Evolutionary conservation across 2,113 vertebrate genomes (phyloP), one percentile per base, ranked within the genome.

Genomic region (Loxodonta africana): DNA sequence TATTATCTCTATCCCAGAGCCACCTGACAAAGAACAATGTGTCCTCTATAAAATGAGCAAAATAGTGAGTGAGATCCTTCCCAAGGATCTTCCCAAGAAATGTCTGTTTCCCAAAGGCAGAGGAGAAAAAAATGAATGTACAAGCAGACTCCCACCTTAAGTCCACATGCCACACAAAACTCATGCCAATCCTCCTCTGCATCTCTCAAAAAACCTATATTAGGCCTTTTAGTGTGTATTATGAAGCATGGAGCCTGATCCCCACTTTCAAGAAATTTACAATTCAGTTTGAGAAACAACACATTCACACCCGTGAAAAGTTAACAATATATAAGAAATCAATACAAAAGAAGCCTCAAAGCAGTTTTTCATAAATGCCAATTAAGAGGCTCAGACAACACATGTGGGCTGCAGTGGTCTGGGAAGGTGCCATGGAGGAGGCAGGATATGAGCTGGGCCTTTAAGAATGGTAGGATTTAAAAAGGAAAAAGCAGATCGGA

Each of bases 261-360:
- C 6, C 6, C 4, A 21, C 2, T 69, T 60, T 80, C 3, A 90
- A 74, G 8, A 85, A 89, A 65, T 86, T 20, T 57, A 3, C 21
- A 26, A 14, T 48, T 96, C 86, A 76, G 41, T 82, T 90, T 96
- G 48, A 93, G 53, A 92, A 76, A 80, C 63, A 88, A 48, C n/a
- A 82, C 74, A 65, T 85, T 30, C 17, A 71, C 51, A 41, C 6
- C 20, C 73, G 41, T 65, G 25, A 88, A 88, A 96, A 76, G 20
- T 82, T 76, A 91, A 37, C 25, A 83, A 90, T 88, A 71, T 88
- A 6, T 92, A 71, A 94, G 71, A 41, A 8, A 90, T 11, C 8
- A 46, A 0, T 41, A 65, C 26, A 83, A 90, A 92, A 67, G 46
- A 46, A 95, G 12, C 37, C 86, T 17, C 44, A 37, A 76, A 21